These are phyloP conservation scores for Ficedula albicollis DNA, from an alignment of 2,797 vertebrate genomes.

Conservation along the genomic window DNA sequence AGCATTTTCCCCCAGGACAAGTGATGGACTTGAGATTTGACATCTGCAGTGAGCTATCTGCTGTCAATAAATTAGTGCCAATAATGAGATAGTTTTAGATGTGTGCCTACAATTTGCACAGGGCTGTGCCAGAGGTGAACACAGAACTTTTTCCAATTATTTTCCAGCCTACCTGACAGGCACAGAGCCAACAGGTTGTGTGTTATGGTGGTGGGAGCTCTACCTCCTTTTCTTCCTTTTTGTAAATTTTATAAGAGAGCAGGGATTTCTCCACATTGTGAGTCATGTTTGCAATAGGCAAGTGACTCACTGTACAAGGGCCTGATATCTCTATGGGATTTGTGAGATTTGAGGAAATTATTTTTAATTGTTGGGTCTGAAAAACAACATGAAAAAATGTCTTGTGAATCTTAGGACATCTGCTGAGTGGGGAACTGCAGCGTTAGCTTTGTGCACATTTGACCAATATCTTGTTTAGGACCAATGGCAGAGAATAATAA, in stretches of 20 bases:
- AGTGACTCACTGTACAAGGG: not conserved
- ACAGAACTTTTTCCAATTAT: not conserved
- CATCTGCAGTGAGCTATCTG: not conserved
- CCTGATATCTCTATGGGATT: not conserved
- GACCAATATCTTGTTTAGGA: not conserved
- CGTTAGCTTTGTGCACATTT: not conserved
- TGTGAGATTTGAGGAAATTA: not conserved
- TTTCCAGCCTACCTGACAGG: not conserved
- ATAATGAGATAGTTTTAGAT: not conserved
- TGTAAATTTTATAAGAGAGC: not conserved
- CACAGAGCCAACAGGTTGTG: not conserved
- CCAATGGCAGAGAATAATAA: not conserved
- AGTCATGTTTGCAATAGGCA: not conserved
- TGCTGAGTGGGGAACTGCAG: not conserved
- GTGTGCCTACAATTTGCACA: not conserved
- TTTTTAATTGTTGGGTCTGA: not conserved
- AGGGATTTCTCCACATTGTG: not conserved
- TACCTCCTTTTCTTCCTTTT: not conserved
- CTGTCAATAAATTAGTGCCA: not conserved
- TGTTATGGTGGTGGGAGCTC: not conserved
- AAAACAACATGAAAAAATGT: not conserved
- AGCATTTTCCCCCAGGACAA: not conserved
- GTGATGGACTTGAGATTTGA: not conserved
- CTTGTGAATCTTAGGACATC: not conserved
- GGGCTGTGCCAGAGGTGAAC: not conserved